A percentile compares a stretch with the other conserved stretches of the same genome.
Evolutionary conservation across 2,113 vertebrate species (phyloP).

Genomic region (Garra rufa): DNA sequence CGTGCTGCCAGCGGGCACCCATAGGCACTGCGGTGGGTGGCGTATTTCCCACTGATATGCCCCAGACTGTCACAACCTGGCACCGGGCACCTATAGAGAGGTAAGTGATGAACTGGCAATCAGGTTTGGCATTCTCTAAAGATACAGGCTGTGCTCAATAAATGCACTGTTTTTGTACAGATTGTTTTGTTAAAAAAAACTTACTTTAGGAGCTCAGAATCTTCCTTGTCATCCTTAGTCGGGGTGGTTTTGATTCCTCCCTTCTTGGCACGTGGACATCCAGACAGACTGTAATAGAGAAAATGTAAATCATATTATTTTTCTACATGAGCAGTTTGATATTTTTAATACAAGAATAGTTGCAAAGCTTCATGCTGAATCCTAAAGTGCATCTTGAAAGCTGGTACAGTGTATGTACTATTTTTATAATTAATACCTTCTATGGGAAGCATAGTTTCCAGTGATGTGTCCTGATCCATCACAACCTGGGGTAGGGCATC

Average conservation of each 20-base stretch:
- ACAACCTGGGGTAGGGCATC: slow-evolving; percentile 96
- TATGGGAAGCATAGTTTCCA: slow-evolving; percentile 97
- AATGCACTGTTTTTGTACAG: not conserved
- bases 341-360: not conserved
- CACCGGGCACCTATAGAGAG: slow-evolving; percentile 86
- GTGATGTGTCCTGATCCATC: slow-evolving; percentile 97
- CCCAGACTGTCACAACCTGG: slow-evolving; percentile 96
- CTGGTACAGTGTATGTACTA: not conserved
- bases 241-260: slow-evolving; percentile 91
- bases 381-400: not conserved
- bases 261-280: slow-evolving; percentile 98
- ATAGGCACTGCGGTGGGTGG: slow-evolving; percentile 95
- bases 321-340: not conserved
- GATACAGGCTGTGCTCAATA: not conserved
- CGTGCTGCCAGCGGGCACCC: slow-evolving; percentile 94
- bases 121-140: slow-evolving; percentile 1
- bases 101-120: slow-evolving; percentile 20
- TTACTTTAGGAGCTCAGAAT: slow-evolving; percentile 95
- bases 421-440: slow-evolving; percentile 79
- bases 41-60: slow-evolving; percentile 97
- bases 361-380: not conserved
- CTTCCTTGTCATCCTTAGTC: slow-evolving; percentile 96
- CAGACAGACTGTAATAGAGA: slow-evolving; percentile 85
- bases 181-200: slow-evolving; percentile 47
- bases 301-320: slow-evolving; percentile 22